Base-by-base conservation (phyloP, 1,140 invertebrate species). In the Sipha flava region DNA sequence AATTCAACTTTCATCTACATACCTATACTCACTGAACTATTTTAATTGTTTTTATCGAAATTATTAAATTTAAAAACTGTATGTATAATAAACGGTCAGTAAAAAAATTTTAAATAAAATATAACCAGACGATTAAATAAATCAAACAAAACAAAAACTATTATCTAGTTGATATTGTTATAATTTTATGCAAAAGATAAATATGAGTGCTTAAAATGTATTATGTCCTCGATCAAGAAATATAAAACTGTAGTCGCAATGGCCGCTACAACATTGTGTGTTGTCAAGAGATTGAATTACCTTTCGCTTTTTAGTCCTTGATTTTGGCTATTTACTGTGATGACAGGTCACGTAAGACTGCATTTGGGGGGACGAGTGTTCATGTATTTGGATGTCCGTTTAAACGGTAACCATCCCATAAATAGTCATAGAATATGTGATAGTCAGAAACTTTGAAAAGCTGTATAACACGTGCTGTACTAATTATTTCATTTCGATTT, bases 251-350 rank as follows among this genome's bases (percentile, higher is more conserved):
- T 62, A n/a, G n/a, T n/a, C n/a, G n/a, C n/a, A n/a, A n/a, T n/a
- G 31, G 31, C 10, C 12, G 14, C 12, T 26, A 21, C 3, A 10
- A 21, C 37, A 37, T 64, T 34, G 10, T 64, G 18, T 12, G n/a
- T 34, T 37, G 59, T 64, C 10, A 9, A 10, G 18, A 37, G 34
- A 64, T 64, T 34, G 57, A 7, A 18, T n/a, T 66, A 66, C 62
- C 62, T 66, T 45, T 68, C 40, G 64, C 40, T 68, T 68, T 45
- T 45, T 16, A 68, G 64, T 68, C 64, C 40, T 68, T 68, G 40
- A 29, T 68, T 68, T 68, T 18, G 40, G 40, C 40, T 45, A 6
- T 43, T 1, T 26, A 40, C 14, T 18, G 5, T 23, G 37, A 64
- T 64, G 34, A 68, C 23, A 45, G 34, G 34, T 40, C 62, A 40